phyloP scores from a whole-genome alignment of 2,113 vertebrate genomes.

The Psilopsiagon aymara region DNA sequence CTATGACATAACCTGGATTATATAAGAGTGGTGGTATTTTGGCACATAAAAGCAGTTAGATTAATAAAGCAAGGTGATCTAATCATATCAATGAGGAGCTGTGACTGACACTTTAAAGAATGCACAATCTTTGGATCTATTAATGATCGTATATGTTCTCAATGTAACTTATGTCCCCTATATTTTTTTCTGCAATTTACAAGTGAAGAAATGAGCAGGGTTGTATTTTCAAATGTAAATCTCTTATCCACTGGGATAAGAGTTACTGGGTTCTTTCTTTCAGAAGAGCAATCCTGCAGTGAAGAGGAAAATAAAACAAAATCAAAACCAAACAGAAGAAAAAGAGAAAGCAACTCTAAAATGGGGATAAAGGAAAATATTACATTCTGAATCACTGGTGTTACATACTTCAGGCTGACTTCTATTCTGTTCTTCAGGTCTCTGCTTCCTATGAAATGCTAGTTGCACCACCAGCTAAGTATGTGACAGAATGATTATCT shows the following conservation, averaged over 20 bases:
- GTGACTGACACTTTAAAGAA: neutral
- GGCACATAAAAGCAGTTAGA: neutral
- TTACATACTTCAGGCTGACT: neutral
- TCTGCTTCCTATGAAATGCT: neutral
- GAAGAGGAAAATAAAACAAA: neutral
- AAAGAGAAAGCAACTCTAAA: neutral
- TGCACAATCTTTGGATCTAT: neutral
- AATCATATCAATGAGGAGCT: neutral
- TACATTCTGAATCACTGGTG: neutral
- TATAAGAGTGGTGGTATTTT: neutral
- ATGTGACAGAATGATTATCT: neutral
- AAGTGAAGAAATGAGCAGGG: neutral
- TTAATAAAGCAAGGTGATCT: neutral
- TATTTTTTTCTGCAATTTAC: neutral
- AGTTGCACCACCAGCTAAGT: neutral
- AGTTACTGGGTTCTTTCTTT: neutral
- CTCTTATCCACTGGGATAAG: neutral
- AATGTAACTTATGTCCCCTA: neutral
- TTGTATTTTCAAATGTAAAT: neutral
- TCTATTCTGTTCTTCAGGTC: neutral
- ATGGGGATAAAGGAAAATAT: neutral
- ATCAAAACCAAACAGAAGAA: accelerated
- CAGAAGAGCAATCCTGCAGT: neutral
- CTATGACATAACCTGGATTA: neutral
- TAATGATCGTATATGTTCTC: neutral